Base-by-base conservation (phyloP, 1,140 invertebrate species). In the Drosophila bocqueti region DNA sequence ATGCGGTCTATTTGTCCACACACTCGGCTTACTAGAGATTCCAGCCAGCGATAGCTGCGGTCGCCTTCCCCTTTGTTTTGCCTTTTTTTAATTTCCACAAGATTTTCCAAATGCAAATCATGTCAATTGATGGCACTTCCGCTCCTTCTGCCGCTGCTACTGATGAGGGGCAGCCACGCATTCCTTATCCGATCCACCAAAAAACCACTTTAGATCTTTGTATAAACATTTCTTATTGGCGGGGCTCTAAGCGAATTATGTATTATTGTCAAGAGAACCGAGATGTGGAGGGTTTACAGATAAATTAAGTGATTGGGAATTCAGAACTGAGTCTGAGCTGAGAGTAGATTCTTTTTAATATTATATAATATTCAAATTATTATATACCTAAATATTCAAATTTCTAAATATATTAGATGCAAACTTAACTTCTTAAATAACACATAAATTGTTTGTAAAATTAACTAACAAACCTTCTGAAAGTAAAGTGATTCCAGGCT, bases 51-150 rank as follows among this genome's bases (percentile, higher is more conserved):
- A 87, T 87, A 84, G 65, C 65, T n/a, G 34, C 13, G 60, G 45
- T 77, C 64, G 73, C 42, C 60, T 50, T 66, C 43, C 54, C 50
- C 69, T 78, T 72, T 78, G 71, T 78, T 78, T 76, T 50, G 43
- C 49, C 46, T 52, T 52, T 26, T 66, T 87, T 83, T 77, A 87
- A 89, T 86, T 85, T 83, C 52, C 50, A 52, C 40, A 65, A 66
- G 65, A 73, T 81, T 81, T 72, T 75, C 40, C 72, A 76, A 87
- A 87, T 89, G 84, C 85, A 87, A 87, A 87, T 87, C 65, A 73
- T 49, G 66, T 78, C 57, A 59, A 68, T 62, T 42, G 63, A 61
- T 13, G 43, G 21, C 46, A 43, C n/a, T 15, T 6, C 13, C 21
- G 21, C 46, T 46, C 13, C 34, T 36, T 8, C 34, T 13, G 34